Evolutionary conservation across 1,140 invertebrate species (phyloP), one percentile per base, ranked within the genome.

Genomic region (Macrostomum lignano): DNA sequence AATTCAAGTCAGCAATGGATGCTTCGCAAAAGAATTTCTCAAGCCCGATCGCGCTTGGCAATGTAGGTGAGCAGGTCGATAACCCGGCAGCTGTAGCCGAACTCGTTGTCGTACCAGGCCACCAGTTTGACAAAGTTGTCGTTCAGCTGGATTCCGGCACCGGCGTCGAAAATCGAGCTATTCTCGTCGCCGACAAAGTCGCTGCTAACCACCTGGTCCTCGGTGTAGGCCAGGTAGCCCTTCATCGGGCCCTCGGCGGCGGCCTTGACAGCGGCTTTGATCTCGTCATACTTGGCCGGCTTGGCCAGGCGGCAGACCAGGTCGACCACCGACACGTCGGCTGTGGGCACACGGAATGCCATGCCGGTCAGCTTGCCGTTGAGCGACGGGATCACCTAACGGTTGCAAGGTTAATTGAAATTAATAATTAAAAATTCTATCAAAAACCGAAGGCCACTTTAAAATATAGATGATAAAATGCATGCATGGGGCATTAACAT

Each of bases 271-370:
- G 72, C 74, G 15, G 65, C 65, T 49, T 86, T 86, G 52, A 94
- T 91, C 23, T 71, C 67, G 14, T 88, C 79, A 49, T 84, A 78
- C 23, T 61, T 66, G 2, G 81, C 58, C n/a, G 44, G 48, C 36
- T 63, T 65, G 22, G 53, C 44, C 22, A 67, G 42, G 33, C 52
- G 43, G 40, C 47, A 51, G 10, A 86, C 94, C 36, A 96, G 65
- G 58, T 94, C 86, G n/a, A 96, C 82, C 6, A 94, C 81, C 1
- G 86, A 94, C 0, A 93, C 86, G 61, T 94, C 79, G 21, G 78
- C 67, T 17, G 73, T 70, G 6, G 88, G 88, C 0, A 96, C 84
- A 53, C 88, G 72, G 71, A 98, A 93, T 28, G 86, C 82, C 84
- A 94, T 96, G 38, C 86, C 86, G 37, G 84, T 91, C 19, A 94